phyloP scores from a whole-genome alignment of 2,797 vertebrate genomes.

The Gadopsis marmoratus region DNA sequence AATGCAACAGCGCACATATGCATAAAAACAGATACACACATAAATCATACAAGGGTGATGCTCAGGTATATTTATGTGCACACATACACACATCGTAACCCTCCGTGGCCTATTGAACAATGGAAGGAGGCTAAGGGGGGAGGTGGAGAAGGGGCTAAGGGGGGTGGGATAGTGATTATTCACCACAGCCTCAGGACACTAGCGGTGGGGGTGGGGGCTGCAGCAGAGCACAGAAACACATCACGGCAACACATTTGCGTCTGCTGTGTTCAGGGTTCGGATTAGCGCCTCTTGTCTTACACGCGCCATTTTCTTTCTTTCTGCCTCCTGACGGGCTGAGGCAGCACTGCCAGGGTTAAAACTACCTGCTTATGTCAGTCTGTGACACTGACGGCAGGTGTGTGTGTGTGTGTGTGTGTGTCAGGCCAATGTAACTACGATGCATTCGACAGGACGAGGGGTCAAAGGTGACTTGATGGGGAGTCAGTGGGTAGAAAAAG shows the following conservation, averaged over 20 bases:
- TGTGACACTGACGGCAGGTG: not conserved
- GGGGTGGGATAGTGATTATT: slow-evolving; percentile 60
- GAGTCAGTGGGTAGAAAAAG: slow-evolving; percentile 5
- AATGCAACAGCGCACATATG: not conserved
- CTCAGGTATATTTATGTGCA: slow-evolving; percentile 33
- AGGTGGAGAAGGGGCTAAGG: slow-evolving; percentile 10
- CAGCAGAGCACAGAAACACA: slow-evolving; percentile 9
- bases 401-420: slow-evolving; percentile 1
- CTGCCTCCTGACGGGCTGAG: not conserved
- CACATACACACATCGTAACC: slow-evolving; percentile 18
- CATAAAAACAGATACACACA: not conserved
- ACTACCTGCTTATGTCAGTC: not conserved
- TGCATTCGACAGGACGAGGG: slow-evolving; percentile 17
- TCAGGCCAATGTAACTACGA: slow-evolving; percentile 14
- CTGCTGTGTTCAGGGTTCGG: slow-evolving; percentile 11
- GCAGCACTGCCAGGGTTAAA: slow-evolving; percentile 9
- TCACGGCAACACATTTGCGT: slow-evolving; percentile 58
- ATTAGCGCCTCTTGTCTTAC: slow-evolving; percentile 1
- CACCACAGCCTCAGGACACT: slow-evolving; percentile 52
- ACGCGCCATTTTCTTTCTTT: not conserved
- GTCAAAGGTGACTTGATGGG: slow-evolving; percentile 35
- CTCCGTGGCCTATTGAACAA: slow-evolving; percentile 73
- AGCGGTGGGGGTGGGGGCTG: slow-evolving; percentile 39
- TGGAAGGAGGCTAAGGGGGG: slow-evolving; percentile 62
- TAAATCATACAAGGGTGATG: not conserved